Conservation (phyloP, 2,888 invertebrate species). For the Anarsia innoxiella region DNA sequence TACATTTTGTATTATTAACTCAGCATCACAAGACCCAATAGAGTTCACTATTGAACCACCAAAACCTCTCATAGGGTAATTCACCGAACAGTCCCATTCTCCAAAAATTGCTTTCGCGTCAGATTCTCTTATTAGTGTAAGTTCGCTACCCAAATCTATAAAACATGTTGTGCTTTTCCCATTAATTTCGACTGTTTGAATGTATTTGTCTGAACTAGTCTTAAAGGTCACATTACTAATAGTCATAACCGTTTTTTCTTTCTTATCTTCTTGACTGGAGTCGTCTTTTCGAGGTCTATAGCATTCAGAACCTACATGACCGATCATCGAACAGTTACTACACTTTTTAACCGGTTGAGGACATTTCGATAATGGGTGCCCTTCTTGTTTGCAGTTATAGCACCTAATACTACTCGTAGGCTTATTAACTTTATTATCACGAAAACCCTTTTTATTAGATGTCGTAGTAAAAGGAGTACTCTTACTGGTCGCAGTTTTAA, state of each 20-base stretch:
- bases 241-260: too few species aligned
- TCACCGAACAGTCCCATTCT: background rate
- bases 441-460: background rate
- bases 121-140: background rate
- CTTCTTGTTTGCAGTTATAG: slow-evolving; percentile 1
- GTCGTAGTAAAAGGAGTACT: background rate
- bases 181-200: background rate
- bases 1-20: background rate
- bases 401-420: too few species aligned
- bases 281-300: background rate
- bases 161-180: background rate
- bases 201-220: too few species aligned
- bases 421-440: too few species aligned
- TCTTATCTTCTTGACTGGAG: too few species aligned
- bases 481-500: too few species aligned
- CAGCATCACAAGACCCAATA: background rate
- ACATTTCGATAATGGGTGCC: background rate
- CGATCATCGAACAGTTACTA: background rate
- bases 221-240: too few species aligned
- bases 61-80: slow-evolving; percentile 3
- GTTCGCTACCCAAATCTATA: background rate
- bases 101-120: slow-evolving; percentile 1
- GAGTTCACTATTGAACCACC: background rate
- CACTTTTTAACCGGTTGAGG: background rate
- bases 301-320: background rate